Percentiles rank a stretch among this genome's conserved stretches.
phyloP scores from a whole-genome alignment of 2,797 vertebrate genomes.

The Clarias laeviceps region DNA sequence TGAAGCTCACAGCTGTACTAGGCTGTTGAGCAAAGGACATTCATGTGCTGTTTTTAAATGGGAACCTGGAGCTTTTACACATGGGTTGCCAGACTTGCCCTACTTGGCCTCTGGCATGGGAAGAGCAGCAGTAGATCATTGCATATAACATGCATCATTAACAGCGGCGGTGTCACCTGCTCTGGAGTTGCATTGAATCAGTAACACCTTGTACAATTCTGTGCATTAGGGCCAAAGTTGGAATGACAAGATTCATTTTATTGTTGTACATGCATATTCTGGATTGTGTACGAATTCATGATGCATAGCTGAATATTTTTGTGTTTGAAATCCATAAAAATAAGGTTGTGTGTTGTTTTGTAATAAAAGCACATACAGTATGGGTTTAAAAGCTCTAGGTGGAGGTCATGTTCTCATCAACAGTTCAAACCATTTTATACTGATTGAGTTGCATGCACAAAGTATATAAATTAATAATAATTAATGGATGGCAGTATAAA shows the following conservation, averaged over 20 bases:
- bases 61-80: constrained; percentile 23
- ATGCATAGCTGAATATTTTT: constrained; percentile 8
- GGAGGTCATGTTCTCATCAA: not conserved
- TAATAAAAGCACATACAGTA: not conserved
- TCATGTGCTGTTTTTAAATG: constrained; percentile 48
- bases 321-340: not conserved
- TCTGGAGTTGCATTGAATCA: constrained; percentile 14
- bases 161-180: constrained; percentile 21
- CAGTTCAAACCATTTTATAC: not conserved
- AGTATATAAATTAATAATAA: not conserved
- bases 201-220: not conserved
- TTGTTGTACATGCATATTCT: not conserved
- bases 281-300: not conserved
- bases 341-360: not conserved
- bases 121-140: constrained; percentile 40
- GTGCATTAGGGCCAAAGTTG: not conserved
- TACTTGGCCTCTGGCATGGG: constrained; percentile 23
- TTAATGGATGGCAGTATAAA: not conserved
- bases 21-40: constrained; percentile 26
- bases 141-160: constrained; percentile 18
- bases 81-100: constrained; percentile 22
- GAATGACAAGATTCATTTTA: not conserved
- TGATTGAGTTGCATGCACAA: not conserved
- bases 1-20: constrained; percentile 37
- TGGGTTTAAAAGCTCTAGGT: not conserved